Evolutionary conservation across 2,113 vertebrate species (phyloP).

Genomic region (Corvus cornix): DNA sequence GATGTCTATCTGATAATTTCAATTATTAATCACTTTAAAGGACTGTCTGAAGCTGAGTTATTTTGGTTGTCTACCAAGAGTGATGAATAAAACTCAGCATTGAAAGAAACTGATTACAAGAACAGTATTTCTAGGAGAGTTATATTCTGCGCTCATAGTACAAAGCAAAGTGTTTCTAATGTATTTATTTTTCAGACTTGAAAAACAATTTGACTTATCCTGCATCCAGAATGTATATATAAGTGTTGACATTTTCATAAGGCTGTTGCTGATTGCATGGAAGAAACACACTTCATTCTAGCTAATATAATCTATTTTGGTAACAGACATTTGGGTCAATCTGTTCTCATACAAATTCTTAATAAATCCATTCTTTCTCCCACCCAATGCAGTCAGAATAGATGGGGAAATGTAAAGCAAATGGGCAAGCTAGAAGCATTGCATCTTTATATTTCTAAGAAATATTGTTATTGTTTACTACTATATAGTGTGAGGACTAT

Average conservation of each 20-base stretch:
- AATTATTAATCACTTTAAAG: constrained; percentile 35
- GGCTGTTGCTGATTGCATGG: constrained; percentile 36
- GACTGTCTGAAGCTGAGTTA: constrained; percentile 35
- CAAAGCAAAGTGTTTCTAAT: neutral
- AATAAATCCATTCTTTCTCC: constrained; percentile 41
- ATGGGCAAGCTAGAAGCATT: neutral
- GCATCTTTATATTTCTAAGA: constrained; percentile 5
- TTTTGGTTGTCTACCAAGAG: neutral
- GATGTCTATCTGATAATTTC: constrained; percentile 12
- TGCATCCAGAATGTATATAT: constrained; percentile 14
- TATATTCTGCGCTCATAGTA: neutral
- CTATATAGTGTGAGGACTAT: neutral
- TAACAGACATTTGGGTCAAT: constrained; percentile 69
- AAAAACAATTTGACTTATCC: constrained; percentile 13
- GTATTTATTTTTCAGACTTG: constrained; percentile 19
- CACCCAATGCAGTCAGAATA: neutral
- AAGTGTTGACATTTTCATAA: constrained; percentile 59
- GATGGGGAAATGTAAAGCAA: constrained; percentile 7
- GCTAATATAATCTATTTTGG: constrained; percentile 52
- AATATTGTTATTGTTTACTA: constrained; percentile 28
- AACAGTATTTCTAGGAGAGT: neutral
- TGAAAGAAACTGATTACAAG: neutral
- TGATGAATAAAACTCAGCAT: neutral
- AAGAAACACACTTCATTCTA: constrained; percentile 37
- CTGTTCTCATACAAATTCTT: constrained; percentile 66